Base-by-base conservation (phyloP, 2,797 vertebrate species). In the Anguilla anguilla region DNA sequence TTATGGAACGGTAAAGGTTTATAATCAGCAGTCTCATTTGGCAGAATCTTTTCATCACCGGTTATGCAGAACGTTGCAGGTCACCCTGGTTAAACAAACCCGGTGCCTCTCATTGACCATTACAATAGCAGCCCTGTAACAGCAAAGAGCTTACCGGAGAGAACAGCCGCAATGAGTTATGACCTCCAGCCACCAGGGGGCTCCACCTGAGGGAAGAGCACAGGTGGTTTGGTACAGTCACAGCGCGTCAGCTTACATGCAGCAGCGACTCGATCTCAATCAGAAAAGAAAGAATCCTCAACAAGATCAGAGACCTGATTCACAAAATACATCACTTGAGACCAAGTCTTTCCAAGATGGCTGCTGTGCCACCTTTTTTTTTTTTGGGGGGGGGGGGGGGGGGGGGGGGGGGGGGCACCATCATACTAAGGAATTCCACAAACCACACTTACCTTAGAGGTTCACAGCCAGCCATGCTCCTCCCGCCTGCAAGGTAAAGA, bases 21-120 rank as follows among this genome's bases (percentile, higher is more conserved):
- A 85, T 61, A 85, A 85, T 85, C 84, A 69, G 84, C 25, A 9
- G 7, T n/a, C 7, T 67, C 55, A 85, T 85, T 85, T 85, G 84
- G 84, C 84, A 85, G 84, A 85, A 85, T 85, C 31, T 85, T 4
- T 85, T 85, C 84, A 85, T 69, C 84, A 85, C 39, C 6, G 84
- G 84, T 64, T 49, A 67, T 13, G 19, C 15, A 35, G 7, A 83
- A 57, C 2, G 31, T 15, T 39, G 11, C 31, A n/a, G 9, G 9
- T 46, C 43, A 25, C 35, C 19, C 15, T 43, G 19, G 13, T 28
- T 19, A 67, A 67, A 17, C 25, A 72, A 28, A 25, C 67, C 31
- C 1, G 77, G 15, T 43, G 43, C 1, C 79, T 39, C 79, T 22
- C 15, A 39, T 6, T 6, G 15, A 15, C 43, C n/a, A 25, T 15